Evolutionary conservation across 2,888 invertebrate species (phyloP), one percentile per base, ranked within the genome.

Genomic region (Spisula subtruncata): DNA sequence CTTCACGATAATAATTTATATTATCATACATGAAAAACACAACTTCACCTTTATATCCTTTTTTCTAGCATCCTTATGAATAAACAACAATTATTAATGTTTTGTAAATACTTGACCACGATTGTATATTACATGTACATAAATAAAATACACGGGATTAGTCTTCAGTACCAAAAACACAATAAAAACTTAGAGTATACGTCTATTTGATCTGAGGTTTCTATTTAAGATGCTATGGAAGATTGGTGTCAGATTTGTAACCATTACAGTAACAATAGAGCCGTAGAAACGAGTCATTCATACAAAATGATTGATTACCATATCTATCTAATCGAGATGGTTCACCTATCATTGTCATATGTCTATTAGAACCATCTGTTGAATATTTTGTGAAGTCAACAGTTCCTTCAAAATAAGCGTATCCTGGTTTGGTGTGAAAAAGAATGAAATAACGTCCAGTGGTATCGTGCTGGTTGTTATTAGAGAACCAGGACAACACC

Each of bases 261-360:
- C 81, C 56, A 20, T 71, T 83, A 83, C 90, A 90, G 41, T 85
- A 88, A 80, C 90, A 90, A 80, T 48, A 88, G 8, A 35, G 66
- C 35, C 54, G 71, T 25, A 88, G 60, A 35, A 41, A 29, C 14
- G 75, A 54, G 54, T 88, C 85, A 29, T 85, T 12, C 54, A 90
- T 79, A 41, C 90, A 90, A 18, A 79, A 54, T 54, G 90, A 90
- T 48, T 90, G 90, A 79, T 90, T 87, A 20, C 90, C 90, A 81
- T 90, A 90, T 85, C 79, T 90, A 71, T 90, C 79, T 8, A 88
- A 32, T 20, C 90, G 41, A 4, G 54, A 56, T 83, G 88, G 87
- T 32, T 90, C 87, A 5, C 85, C 90, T 25, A 90, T 81, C 60
- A 90, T 51, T 25, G 85, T 85, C 56, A 85, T 83, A 25, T 85